A percentile compares a stretch with the other conserved stretches of the same genome.
Evolutionary conservation across 2,113 vertebrate genomes (phyloP).

Genomic region (Genyomyrus donnyi): DNA sequence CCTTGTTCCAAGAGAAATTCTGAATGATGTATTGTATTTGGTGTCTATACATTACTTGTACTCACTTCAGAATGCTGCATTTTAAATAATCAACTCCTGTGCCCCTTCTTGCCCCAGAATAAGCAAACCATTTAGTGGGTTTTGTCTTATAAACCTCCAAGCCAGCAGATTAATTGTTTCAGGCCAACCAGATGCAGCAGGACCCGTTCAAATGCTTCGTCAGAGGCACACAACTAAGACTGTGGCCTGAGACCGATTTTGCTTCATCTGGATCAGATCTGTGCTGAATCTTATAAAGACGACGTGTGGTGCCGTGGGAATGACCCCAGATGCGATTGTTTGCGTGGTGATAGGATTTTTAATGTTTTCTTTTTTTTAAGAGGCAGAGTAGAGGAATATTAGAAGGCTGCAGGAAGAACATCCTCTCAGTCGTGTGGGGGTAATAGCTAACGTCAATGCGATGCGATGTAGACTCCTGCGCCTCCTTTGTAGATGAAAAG

Average conservation of each 20-base stretch:
- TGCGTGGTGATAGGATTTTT: neutral
- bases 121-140: conserved; percentile 1
- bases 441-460: neutral
- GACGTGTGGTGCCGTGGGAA: neutral
- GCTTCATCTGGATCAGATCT: conserved; percentile 3
- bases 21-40: neutral
- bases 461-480: neutral
- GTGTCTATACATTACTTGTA: neutral
- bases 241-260: neutral
- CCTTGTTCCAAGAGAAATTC: neutral
- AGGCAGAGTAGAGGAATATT: neutral
- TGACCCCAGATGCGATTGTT: conserved; percentile 5
- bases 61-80: neutral
- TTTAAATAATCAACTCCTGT: neutral
- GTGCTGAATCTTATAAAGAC: neutral
- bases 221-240: neutral
- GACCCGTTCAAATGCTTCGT: neutral
- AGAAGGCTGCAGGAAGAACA: neutral
- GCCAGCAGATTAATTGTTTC: neutral
- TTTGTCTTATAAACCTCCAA: neutral
- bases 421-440: neutral
- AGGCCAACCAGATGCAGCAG: neutral
- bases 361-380: neutral
- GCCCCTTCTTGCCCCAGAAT: neutral
- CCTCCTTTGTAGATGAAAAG: neutral